These are phyloP conservation scores for Etheostoma perlongum DNA, from an alignment of 2,797 vertebrate genomes.

Conservation along the genomic window DNA sequence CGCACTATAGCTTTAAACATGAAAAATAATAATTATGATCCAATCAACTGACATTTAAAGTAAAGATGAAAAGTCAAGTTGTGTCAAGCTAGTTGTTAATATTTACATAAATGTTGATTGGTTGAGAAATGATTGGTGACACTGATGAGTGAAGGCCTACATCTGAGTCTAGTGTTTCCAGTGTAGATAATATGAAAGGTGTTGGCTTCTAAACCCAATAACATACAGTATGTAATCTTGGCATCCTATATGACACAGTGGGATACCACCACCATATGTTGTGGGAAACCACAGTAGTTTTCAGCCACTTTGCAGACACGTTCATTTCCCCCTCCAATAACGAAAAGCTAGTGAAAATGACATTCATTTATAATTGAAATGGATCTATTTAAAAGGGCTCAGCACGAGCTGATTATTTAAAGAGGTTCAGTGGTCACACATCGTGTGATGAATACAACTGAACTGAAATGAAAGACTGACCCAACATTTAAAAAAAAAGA, in stretches of 20 bases:
- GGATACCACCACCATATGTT: neutral
- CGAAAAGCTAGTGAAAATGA: neutral
- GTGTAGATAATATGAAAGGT: neutral
- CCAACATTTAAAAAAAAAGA: neutral
- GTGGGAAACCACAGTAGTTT: neutral
- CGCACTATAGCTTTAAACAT: too few species aligned
- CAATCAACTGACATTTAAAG: neutral
- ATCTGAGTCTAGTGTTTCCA: neutral
- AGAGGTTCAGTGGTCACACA: constrained; percentile 1
- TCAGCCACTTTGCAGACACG: neutral
- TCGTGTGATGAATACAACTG: neutral
- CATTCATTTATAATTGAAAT: constrained; percentile 26
- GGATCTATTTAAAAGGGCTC: constrained; percentile 5
- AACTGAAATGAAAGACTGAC: neutral
- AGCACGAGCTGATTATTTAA: constrained; percentile 8
- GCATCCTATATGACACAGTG: neutral
- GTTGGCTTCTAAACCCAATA: neutral
- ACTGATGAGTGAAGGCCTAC: neutral
- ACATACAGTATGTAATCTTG: neutral
- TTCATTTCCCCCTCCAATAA: neutral
- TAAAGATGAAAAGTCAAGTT: neutral
- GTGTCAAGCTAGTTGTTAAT: too few species aligned
- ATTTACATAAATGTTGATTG: neutral
- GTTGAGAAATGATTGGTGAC: neutral
- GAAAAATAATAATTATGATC: neutral